Evolutionary conservation across 2,113 vertebrate genomes (phyloP).

Genomic region (Anser cygnoides): DNA sequence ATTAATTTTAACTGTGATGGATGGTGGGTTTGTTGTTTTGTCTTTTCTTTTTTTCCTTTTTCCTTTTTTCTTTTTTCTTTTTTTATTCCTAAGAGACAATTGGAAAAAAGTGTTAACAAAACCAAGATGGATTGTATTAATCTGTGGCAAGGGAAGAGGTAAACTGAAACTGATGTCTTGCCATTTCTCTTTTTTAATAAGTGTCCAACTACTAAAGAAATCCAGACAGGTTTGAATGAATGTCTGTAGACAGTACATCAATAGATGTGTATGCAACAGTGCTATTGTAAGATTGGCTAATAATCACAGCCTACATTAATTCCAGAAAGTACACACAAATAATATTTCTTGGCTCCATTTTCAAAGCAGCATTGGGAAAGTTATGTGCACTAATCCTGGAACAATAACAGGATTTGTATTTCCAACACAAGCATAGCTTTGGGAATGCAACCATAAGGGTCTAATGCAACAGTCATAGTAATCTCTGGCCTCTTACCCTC

Average conservation of each 20-base stretch:
- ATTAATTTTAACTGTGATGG: background rate
- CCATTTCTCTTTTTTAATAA: background rate
- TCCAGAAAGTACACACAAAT: conserved; percentile 69
- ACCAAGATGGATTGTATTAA: background rate
- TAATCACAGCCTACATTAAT: conserved; percentile 58
- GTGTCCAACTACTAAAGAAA: background rate
- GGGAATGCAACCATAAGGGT: conserved; percentile 61
- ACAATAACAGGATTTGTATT: conserved; percentile 71
- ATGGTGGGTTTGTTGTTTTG: background rate
- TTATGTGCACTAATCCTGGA: conserved; percentile 70
- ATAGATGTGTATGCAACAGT: background rate
- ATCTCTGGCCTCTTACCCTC: conserved; percentile 28
- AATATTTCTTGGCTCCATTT: conserved; percentile 69
- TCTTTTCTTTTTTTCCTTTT: background rate
- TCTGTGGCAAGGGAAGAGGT: background rate
- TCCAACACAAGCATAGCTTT: conserved; percentile 61
- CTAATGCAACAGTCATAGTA: conserved; percentile 44
- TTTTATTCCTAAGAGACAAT: background rate
- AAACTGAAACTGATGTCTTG: conserved; percentile 6
- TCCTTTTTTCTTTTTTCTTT: background rate
- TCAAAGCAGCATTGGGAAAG: conserved; percentile 67
- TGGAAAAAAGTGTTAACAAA: background rate
- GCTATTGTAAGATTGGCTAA: conserved; percentile 15
- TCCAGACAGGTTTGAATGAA: conserved; percentile 25
- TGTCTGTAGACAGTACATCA: conserved; percentile 12